A percentile compares a stretch with the other conserved stretches of the same genome.
phyloP scores from a whole-genome alignment of 2,888 invertebrate species.

The Poecilus cupreus region DNA sequence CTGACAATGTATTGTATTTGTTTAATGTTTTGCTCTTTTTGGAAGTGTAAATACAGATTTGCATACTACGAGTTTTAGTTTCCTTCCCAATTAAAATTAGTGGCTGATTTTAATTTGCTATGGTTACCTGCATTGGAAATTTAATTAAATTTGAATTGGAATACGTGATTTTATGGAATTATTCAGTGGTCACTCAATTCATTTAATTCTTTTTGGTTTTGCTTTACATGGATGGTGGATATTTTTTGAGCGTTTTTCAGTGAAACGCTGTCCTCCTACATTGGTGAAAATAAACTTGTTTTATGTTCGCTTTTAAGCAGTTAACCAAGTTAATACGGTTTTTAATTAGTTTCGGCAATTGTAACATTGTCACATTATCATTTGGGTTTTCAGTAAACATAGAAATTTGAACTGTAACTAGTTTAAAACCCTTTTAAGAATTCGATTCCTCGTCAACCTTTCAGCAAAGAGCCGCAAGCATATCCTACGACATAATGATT shows the following conservation, averaged over 20 bases:
- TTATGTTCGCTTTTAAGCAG: no score
- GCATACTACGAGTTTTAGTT: constrained; percentile 17
- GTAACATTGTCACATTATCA: no score
- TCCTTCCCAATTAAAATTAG: neutral
- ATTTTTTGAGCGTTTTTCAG: no score
- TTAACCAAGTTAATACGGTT: no score
- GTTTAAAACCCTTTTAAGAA: neutral
- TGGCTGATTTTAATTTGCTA: neutral
- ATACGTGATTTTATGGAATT: constrained; percentile 16
- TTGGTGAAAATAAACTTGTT: no score
- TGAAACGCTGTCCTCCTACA: no score
- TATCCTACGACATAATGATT: constrained; percentile 24
- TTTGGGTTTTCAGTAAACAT: no score
- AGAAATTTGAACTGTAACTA: no score
- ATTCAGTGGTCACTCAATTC: neutral
- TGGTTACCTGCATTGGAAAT: neutral
- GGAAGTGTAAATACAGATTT: constrained; percentile 45
- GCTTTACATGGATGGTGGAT: neutral
- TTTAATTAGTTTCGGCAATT: no score
- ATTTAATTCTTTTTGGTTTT: neutral
- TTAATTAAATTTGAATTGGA: constrained; percentile 27
- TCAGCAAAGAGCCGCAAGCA: neutral
- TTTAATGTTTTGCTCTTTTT: constrained; percentile 46
- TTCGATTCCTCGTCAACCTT: constrained; percentile 2
- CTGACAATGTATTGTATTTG: constrained; percentile 46